Percentiles rank a stretch among this genome's conserved stretches.
phyloP scores from a whole-genome alignment of 2,797 vertebrate species.

The Lophius americanus region DNA sequence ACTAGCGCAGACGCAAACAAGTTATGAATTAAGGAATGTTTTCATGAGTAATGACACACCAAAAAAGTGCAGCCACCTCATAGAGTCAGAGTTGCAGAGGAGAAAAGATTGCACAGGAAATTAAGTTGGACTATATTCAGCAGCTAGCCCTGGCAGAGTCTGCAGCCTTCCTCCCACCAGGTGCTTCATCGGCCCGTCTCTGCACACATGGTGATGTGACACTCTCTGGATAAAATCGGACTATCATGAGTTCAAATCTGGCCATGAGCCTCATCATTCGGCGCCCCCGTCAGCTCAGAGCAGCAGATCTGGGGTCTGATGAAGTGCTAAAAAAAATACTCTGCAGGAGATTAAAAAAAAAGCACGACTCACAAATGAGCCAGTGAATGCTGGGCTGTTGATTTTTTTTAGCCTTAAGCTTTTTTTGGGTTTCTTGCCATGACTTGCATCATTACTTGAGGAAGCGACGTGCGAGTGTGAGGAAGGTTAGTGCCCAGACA shows the following conservation, averaged over 20 bases:
- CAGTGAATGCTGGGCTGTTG: too few relatives aligned
- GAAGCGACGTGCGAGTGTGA: too few relatives aligned
- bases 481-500: too few relatives aligned
- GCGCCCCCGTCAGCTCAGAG: neutral
- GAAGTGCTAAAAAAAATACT: neutral
- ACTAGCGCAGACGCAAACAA: neutral
- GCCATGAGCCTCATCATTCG: slow-evolving; percentile 18
- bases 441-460: too few relatives aligned
- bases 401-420: too few relatives aligned
- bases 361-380: neutral
- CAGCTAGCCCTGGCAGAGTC: slow-evolving; percentile 5
- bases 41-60: neutral
- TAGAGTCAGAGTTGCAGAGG: neutral
- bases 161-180: slow-evolving; percentile 20
- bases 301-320: neutral
- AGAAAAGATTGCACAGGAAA: neutral
- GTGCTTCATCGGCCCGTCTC: slow-evolving; percentile 21
- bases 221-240: slow-evolving; percentile 24
- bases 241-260: slow-evolving; percentile 22
- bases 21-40: neutral
- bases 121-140: too few relatives aligned
- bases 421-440: too few relatives aligned
- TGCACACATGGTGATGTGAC: slow-evolving; percentile 26
- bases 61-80: neutral
- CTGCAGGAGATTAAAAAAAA: neutral